phyloP scores from a whole-genome alignment of 2,113 vertebrate genomes.

The Mellivora capensis region DNA sequence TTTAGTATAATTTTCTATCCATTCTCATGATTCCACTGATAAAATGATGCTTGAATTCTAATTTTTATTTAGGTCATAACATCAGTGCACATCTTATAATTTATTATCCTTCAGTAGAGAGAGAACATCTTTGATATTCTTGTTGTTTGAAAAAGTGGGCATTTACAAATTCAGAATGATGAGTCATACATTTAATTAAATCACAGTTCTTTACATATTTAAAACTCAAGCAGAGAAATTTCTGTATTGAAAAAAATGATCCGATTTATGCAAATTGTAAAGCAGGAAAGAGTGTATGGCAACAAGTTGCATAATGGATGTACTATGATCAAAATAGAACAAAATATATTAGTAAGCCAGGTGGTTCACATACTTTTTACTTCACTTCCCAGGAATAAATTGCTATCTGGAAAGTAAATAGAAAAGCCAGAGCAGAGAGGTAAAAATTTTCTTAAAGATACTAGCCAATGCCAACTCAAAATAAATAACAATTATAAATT shows the following conservation, averaged over 20 bases:
- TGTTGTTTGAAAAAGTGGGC: background rate
- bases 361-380: background rate
- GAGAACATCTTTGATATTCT: background rate
- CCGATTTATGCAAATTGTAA: background rate
- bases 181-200: conserved; percentile 25
- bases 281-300: background rate
- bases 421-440: background rate
- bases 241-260: conserved; percentile 6
- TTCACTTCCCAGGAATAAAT: background rate
- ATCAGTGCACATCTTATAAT: background rate
- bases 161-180: background rate
- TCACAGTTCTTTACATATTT: background rate
- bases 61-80: background rate
- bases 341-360: background rate
- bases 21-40: background rate
- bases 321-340: background rate
- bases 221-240: background rate
- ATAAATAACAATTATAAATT: background rate
- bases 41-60: background rate
- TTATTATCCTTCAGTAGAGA: background rate
- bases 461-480: background rate
- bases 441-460: background rate
- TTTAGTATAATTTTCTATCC: background rate
- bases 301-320: background rate
- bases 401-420: background rate